Base-by-base conservation (phyloP, 1,140 invertebrate genomes). In the Papilio polytes region DNA sequence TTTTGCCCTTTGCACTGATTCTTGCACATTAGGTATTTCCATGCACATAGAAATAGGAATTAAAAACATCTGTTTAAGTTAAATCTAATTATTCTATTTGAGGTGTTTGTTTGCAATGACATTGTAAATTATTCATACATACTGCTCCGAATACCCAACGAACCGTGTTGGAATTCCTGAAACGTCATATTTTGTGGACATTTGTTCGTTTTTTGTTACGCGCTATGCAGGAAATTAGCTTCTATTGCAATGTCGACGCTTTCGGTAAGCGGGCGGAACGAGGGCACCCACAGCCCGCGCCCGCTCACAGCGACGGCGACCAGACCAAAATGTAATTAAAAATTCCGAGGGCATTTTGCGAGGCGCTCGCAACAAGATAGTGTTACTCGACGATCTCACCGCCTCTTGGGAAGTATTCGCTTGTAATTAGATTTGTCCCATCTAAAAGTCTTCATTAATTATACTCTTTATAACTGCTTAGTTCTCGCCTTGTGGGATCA, bases 291-390 rank as follows among this genome's bases (percentile, higher is more conserved):
- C 90, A 91, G 84, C 89, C 87, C 82, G 87, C 88, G 89, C 89
- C 90, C 90, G 90, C 85, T 82, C 84, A 87, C 90, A 89, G 85
- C 90, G 86, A 87, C 89, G 86, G 88, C 90, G 87, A 92, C 91
- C 93, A 94, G 88, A 91, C 93, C 91, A 93, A 94, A 94, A 94
- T 93, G 93, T 95, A 95, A 95, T 95, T 95, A 95, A 95, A 95
- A 94, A 95, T 95, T 95, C 92, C 92, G 88, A 91, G 91, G 93
- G 91, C 91, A 94, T 95, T 95, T 94, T 92, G 90, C 89, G 87
- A 87, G 87, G 86, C 85, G 85, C 88, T 92, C 91, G 86, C 92
- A 92, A 94, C 94, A 93, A 94, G 91, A 95, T 95, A 95, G 92
- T 94, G 90, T 92, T 92, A 89, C 88, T 89, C 89, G 86, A 92